phyloP scores from a whole-genome alignment of 2,113 vertebrate species.

The Taxidea taxus region DNA sequence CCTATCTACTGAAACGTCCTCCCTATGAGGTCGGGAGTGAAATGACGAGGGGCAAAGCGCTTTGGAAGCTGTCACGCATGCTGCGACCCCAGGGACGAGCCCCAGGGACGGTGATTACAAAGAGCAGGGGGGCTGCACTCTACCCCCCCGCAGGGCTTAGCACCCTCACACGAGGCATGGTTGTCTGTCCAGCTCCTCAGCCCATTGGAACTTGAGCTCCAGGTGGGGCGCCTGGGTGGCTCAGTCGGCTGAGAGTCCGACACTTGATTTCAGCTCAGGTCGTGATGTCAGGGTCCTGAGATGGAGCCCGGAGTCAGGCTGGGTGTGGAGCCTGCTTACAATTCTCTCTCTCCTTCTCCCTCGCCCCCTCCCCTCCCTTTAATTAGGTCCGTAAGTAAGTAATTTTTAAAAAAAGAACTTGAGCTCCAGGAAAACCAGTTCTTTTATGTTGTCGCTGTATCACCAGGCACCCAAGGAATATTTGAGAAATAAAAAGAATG shows the following conservation, averaged over 20 bases:
- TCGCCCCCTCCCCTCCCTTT: not conserved
- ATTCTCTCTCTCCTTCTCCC: not conserved
- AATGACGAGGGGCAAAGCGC: not conserved
- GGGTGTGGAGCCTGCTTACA: not conserved
- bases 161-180: not conserved
- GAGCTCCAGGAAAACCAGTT: not conserved
- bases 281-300: not conserved
- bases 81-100: not conserved
- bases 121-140: not conserved
- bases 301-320: not conserved
- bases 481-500: not conserved
- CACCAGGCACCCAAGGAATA: not conserved
- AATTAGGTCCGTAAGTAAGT: too few species aligned
- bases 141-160: not conserved
- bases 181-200: not conserved
- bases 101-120: not conserved
- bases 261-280: not conserved
- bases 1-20: not conserved
- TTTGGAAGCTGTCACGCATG: not conserved
- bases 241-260: not conserved
- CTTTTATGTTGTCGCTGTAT: not conserved
- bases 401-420: not conserved
- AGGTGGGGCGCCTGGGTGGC: not conserved
- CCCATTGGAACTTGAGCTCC: not conserved
- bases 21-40: not conserved